Evolutionary conservation across 2,113 vertebrate species (phyloP), one percentile per base, ranked within the genome.

Genomic region (Chamaea fasciata): DNA sequence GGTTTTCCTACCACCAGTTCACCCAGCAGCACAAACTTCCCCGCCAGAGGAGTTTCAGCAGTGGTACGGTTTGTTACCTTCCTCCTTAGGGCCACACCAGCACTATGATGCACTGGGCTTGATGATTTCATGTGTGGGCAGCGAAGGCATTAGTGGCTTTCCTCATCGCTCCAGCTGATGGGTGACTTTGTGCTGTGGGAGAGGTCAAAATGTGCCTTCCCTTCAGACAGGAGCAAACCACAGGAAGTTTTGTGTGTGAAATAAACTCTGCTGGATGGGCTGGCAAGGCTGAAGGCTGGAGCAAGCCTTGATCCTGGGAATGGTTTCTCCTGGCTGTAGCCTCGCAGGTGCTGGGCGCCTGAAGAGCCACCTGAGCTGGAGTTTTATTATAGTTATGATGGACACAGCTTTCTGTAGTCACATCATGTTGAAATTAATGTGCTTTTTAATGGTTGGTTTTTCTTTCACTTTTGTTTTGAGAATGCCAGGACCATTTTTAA

Each of bases 391-490:
- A 50, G 50, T 62, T 73, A 14, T 77, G 57, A 73, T 17, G 11
- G n/a, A 39, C 16, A 63, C 1, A 4, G 18, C 22, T 46, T 69
- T 13, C n/a, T 83, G 15, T 42, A 74, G 63, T 55, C 55, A 74
- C 16, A 46, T 49, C 0, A 0, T 47, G 12, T 24, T 81, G 80
- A 94, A 92, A 59, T 30, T 6, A 63, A 39, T 50, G 28, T 39
- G 79, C 12, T 27, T n/a, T 55, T 92, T 68, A 15, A 23, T 1
- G 6, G 49, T 7, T n/a, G 18, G 24, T 11, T 89, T 93, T 93
- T 64, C 68, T 93, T 95, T 93, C 89, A 67, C 71, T 95, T 92
- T 89, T 78, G 73, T 87, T 96, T 89, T 95, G 86, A 94, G 76
- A 87, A 74, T 33, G 50, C 16, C 59, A 30, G 37, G 53, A 42